These are phyloP conservation scores for Dastarcus helophoroides DNA, from an alignment of 2,888 invertebrate species.

Conservation along the genomic window DNA sequence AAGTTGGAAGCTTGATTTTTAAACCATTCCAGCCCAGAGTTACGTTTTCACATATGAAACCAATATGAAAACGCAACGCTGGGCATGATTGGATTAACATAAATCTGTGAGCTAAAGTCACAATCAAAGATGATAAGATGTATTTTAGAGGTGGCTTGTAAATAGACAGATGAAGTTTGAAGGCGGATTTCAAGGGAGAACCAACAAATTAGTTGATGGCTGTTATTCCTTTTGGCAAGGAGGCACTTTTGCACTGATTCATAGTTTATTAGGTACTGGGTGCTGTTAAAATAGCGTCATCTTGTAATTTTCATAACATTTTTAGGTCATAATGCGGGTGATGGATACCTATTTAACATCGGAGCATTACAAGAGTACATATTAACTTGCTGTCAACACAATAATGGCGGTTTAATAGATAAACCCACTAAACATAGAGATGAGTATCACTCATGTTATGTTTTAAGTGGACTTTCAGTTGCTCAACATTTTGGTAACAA, in stretches of 20 bases:
- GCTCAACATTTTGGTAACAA: constrained; percentile 60
- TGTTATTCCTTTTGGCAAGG: constrained; percentile 99
- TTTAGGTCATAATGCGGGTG: constrained; percentile 39
- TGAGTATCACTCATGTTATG: constrained; percentile 95
- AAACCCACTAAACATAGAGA: constrained; percentile 90
- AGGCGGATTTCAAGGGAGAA: constrained; percentile 95
- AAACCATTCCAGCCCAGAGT: no score
- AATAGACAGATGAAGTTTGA: constrained; percentile 88
- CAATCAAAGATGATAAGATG: no score
- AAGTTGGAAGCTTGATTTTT: no score
- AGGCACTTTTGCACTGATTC: constrained; percentile 78
- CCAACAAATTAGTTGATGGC: constrained; percentile 96
- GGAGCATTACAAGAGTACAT: constrained; percentile 90
- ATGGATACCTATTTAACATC: constrained; percentile 68
- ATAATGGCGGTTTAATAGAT: constrained; percentile 82
- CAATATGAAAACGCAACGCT: no score
- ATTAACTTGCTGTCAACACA: constrained; percentile 81
- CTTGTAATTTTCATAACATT: no score
- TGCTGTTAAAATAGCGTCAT: no score
- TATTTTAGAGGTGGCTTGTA: constrained; percentile 70
- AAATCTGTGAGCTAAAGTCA: no score
- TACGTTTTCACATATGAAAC: no score
- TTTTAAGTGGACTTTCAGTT: constrained; percentile 85
- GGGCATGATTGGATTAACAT: no score
- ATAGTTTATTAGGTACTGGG: constrained; percentile 47